Evolutionary conservation across 2,888 invertebrate species (phyloP).

Genomic region (Melinaea menophilus): DNA sequence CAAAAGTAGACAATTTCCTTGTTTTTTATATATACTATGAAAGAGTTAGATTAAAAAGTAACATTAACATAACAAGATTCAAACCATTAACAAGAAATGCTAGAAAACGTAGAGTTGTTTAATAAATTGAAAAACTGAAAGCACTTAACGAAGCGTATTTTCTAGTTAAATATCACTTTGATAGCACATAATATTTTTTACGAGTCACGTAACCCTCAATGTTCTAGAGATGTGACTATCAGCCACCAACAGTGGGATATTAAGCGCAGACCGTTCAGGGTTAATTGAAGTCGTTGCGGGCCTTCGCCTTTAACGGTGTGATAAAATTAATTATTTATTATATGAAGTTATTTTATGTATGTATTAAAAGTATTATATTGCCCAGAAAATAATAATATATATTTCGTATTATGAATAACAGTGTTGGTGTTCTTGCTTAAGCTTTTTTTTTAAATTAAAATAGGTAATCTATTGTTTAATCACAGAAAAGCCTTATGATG

Average conservation of each 20-base stretch:
- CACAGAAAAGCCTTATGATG: too few species aligned
- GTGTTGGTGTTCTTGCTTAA: too few species aligned
- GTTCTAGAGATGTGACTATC: constrained; percentile 65
- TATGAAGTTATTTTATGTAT: neutral
- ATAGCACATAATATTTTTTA: constrained; percentile 62
- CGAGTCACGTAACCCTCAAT: constrained; percentile 64
- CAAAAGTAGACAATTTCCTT: too few species aligned
- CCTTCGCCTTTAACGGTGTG: neutral
- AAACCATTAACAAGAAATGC: neutral
- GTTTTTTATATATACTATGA: too few species aligned
- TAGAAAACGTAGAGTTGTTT: neutral
- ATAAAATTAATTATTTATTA: neutral
- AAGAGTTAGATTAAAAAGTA: too few species aligned
- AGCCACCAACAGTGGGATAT: constrained; percentile 55
- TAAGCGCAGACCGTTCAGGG: constrained; percentile 42
- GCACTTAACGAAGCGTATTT: neutral
- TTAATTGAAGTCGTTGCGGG: constrained; percentile 52
- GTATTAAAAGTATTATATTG: neutral
- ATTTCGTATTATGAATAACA: too few species aligned
- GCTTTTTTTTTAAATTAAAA: too few species aligned
- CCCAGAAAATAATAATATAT: too few species aligned
- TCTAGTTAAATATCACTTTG: constrained; percentile 31
- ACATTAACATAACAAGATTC: too few species aligned
- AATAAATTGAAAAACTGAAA: neutral
- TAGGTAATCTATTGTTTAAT: too few species aligned